phyloP scores from a whole-genome alignment of 2,113 vertebrate genomes.

The Mobula birostris region DNA sequence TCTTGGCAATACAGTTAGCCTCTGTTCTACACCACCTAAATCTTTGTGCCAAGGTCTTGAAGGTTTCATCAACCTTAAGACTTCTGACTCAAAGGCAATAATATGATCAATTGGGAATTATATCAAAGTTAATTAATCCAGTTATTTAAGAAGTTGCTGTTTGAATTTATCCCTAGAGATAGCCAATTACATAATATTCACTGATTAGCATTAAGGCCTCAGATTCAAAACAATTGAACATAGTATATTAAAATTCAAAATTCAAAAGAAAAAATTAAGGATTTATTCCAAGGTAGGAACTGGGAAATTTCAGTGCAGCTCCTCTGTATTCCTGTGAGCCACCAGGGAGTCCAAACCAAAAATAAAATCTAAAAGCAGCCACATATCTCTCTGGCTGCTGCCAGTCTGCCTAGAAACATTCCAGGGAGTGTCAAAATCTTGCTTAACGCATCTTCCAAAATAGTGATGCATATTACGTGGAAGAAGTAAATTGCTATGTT shows the following conservation, averaged over 20 bases:
- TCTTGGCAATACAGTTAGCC: too few relatives aligned
- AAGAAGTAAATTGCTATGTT: constrained; percentile 12
- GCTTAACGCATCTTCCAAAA: neutral
- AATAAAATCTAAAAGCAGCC: constrained; percentile 20
- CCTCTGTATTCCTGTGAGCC: neutral
- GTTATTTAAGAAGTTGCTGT: neutral
- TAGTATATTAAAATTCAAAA: neutral
- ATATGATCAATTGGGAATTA: too few relatives aligned
- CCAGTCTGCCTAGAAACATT: neutral
- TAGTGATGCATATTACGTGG: neutral
- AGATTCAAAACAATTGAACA: neutral
- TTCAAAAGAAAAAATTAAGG: neutral
- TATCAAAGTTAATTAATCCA: neutral
- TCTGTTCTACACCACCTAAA: too few relatives aligned
- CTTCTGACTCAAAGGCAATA: too few relatives aligned
- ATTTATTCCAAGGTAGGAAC: neutral
- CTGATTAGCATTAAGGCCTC: neutral
- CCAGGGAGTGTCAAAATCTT: neutral
- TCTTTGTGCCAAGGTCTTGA: too few relatives aligned
- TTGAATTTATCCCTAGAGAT: too few relatives aligned
- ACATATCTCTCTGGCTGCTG: constrained; percentile 12
- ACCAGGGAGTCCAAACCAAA: neutral
- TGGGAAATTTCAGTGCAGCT: neutral
- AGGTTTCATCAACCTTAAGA: too few relatives aligned
- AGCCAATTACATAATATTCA: neutral